Conservation (phyloP, 1,140 invertebrate genomes). For the Hyles vespertilio region DNA sequence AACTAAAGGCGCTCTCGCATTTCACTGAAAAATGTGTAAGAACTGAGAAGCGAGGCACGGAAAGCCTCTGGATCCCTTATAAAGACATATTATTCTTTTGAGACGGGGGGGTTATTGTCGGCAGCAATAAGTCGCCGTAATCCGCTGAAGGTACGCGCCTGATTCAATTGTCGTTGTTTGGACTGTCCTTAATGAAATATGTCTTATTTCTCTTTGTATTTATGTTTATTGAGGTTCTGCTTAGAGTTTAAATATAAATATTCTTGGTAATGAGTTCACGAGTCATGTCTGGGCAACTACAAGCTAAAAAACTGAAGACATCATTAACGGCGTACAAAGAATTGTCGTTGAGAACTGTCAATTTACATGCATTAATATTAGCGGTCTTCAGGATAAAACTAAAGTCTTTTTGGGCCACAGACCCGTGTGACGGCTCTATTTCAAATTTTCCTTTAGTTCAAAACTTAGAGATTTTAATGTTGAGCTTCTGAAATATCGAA, state of each 20-base stretch:
- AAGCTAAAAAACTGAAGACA: too few relatives aligned
- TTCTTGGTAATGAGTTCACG: too few relatives aligned
- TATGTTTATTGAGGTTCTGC: conserved; percentile 33
- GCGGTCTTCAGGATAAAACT: too few relatives aligned
- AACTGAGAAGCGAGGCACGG: conserved; percentile 67
- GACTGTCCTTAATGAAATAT: conserved; percentile 65
- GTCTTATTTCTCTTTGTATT: conserved; percentile 48
- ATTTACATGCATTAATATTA: too few relatives aligned
- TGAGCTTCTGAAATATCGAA: too few relatives aligned
- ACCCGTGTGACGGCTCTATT: conserved; percentile 21
- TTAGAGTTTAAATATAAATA: too few relatives aligned
- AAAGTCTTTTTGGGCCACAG: too few relatives aligned
- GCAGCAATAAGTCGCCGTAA: conserved; percentile 65
- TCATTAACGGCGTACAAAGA: too few relatives aligned
- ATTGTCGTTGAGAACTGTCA: too few relatives aligned
- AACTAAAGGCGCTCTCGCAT: conserved; percentile 62
- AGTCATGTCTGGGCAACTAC: too few relatives aligned
- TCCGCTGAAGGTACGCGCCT: conserved; percentile 52
- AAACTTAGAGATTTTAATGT: not conserved
- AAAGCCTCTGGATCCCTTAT: conserved; percentile 68
- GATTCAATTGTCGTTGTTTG: conserved; percentile 70
- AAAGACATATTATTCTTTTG: conserved; percentile 75
- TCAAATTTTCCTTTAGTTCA: conserved; percentile 1
- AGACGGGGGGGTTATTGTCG: conserved; percentile 51
- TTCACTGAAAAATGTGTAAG: conserved; percentile 73